These are phyloP conservation scores for Loripinus fragilis DNA, from an alignment of 2,888 invertebrate genomes.

Conservation along the genomic window DNA sequence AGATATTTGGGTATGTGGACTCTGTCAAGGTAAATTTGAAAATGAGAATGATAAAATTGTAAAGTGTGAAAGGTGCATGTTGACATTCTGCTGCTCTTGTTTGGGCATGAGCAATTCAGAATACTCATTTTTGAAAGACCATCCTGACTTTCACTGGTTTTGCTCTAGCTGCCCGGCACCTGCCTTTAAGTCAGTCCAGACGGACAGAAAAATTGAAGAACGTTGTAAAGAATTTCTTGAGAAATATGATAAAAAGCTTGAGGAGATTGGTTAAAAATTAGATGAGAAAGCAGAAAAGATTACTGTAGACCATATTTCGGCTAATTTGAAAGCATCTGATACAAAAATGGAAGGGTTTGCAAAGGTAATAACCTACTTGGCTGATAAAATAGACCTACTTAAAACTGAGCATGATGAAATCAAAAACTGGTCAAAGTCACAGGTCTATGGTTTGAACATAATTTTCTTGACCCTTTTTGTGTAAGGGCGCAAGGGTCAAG, in stretches of 20 bases:
- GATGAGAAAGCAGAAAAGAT: not conserved
- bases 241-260: not conserved
- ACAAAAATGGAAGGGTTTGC: not conserved
- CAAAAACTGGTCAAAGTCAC: too few relatives aligned
- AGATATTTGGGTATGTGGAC: not conserved
- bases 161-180: not conserved
- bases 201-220: not conserved
- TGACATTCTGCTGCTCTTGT: not conserved
- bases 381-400: not conserved
- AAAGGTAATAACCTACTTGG: not conserved
- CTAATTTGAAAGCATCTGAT: not conserved
- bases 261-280: not conserved
- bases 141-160: not conserved
- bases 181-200: not conserved
- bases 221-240: not conserved
- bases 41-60: not conserved
- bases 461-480: too few relatives aligned
- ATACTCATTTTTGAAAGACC: not conserved
- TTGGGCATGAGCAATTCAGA: not conserved
- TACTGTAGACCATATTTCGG: not conserved
- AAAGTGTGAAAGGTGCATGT: not conserved
- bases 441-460: too few relatives aligned
- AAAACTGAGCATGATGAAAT: constrained; percentile 3
- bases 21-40: not conserved
- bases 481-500: too few relatives aligned